Percentiles rank a stretch among this genome's conserved stretches.
Evolutionary conservation across 2,113 vertebrate genomes (phyloP).

Genomic region (Notarius quadriscutis): DNA sequence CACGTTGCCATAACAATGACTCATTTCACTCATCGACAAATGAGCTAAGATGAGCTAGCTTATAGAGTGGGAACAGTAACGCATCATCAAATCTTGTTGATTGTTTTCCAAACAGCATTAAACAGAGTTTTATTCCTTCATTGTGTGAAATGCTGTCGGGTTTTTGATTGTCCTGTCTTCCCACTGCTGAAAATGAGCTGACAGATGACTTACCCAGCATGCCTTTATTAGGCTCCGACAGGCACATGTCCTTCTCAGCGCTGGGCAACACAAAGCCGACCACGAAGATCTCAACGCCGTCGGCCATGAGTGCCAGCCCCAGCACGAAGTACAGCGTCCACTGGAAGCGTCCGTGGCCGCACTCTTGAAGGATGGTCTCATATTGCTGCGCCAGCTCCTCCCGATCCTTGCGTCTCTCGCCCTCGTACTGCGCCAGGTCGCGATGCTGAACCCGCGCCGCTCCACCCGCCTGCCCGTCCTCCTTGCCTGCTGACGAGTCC

Average conservation of each 20-base stretch:
- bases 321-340: constrained; percentile 97
- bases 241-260: constrained; percentile 97
- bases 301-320: constrained; percentile 94
- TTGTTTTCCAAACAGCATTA: background rate
- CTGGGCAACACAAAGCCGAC: constrained; percentile 96
- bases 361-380: constrained; percentile 93
- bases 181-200: background rate
- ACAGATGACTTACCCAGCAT: constrained; percentile 88
- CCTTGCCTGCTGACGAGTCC: constrained; percentile 75
- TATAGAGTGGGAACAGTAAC: background rate
- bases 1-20: background rate
- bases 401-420: constrained; percentile 81
- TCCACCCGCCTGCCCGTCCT: constrained; percentile 61
- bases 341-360: constrained; percentile 95
- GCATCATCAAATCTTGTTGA: background rate
- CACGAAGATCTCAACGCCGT: constrained; percentile 94
- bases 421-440: constrained; percentile 75
- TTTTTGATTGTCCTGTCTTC: background rate
- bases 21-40: background rate
- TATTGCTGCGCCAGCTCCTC: constrained; percentile 95
- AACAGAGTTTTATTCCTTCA: background rate
- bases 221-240: constrained; percentile 96
- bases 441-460: constrained; percentile 71
- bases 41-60: background rate
- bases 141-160: background rate